Percentiles rank a stretch among this genome's conserved stretches.
Evolutionary conservation across 2,888 invertebrate species (phyloP).

Genomic region (Thecocarcelia acutangulata): DNA sequence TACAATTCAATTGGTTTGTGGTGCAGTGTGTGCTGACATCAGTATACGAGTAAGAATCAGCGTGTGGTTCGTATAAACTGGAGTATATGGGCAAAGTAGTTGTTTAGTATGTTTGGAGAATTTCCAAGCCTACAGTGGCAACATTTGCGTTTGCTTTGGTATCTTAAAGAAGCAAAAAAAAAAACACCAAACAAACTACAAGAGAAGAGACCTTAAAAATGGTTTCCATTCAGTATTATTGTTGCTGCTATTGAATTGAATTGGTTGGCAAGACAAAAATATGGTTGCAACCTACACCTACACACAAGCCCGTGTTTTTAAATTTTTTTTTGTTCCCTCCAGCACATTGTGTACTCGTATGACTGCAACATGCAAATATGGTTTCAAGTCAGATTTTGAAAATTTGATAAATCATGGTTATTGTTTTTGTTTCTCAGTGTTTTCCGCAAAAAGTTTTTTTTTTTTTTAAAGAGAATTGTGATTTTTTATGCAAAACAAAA

Average conservation of each 20-base stretch:
- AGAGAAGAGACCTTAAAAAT: constrained; percentile 58
- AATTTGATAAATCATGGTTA: constrained; percentile 48
- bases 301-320: not conserved
- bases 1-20: constrained; percentile 18
- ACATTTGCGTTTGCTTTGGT: constrained; percentile 29
- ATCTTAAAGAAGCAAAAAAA: constrained; percentile 19
- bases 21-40: not conserved
- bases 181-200: not conserved
- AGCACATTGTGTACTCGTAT: constrained; percentile 28
- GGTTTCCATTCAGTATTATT: constrained; percentile 62
- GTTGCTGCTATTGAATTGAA: constrained; percentile 55
- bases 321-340: not conserved
- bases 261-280: constrained; percentile 59
- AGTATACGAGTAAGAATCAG: not conserved
- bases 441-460: constrained; percentile 6
- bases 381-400: constrained; percentile 54
- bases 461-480: constrained; percentile 33
- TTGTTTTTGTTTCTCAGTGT: constrained; percentile 15
- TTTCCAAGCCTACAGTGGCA: constrained; percentile 51
- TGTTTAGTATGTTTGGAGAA: constrained; percentile 18
- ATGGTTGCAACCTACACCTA: constrained; percentile 63
- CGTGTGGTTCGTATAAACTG: constrained; percentile 7
- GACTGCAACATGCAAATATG: constrained; percentile 65
- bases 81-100: not conserved
- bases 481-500: constrained; percentile 47